A percentile compares a stretch with the other conserved stretches of the same genome.
phyloP scores from a whole-genome alignment of 2,888 invertebrate genomes.

The Timema cristinae region DNA sequence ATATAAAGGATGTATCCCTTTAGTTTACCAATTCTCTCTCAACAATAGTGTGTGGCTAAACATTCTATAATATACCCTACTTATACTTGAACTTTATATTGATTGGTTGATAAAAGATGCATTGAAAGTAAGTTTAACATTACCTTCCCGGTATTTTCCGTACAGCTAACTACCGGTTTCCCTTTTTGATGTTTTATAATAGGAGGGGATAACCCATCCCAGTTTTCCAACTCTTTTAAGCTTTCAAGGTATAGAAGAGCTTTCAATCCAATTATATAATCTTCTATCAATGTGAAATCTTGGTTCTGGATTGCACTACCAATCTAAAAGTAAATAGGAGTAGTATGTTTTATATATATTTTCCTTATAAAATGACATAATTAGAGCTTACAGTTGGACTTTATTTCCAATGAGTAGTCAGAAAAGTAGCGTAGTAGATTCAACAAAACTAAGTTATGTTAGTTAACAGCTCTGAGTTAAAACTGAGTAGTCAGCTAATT shows the following conservation, averaged over 20 bases:
- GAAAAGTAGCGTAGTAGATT: no score
- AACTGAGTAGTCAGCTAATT: no score
- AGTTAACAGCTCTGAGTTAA: no score
- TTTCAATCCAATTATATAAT: slow-evolving; percentile 87
- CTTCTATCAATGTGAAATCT: slow-evolving; percentile 94
- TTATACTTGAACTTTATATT: no score
- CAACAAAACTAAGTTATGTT: no score
- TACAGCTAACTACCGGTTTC: slow-evolving; percentile 62
- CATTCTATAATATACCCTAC: no score
- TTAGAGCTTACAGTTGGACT: no score
- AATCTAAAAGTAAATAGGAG: slow-evolving; percentile 50
- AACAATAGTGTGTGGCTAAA: no score
- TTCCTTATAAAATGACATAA: no score
- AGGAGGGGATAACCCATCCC: slow-evolving; percentile 96
- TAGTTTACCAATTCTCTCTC: no score
- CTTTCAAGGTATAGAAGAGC: slow-evolving; percentile 77
- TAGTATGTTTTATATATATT: background rate
- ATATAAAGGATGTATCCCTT: background rate
- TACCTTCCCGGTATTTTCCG: slow-evolving; percentile 58
- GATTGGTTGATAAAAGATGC: no score
- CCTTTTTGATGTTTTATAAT: slow-evolving; percentile 87
- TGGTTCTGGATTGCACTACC: slow-evolving; percentile 98
- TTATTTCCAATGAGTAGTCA: no score
- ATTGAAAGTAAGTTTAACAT: slow-evolving; percentile 44
- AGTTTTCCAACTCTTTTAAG: slow-evolving; percentile 59